Conservation (phyloP, 2,888 invertebrate genomes). For the Onthophagus sagittarius region DNA sequence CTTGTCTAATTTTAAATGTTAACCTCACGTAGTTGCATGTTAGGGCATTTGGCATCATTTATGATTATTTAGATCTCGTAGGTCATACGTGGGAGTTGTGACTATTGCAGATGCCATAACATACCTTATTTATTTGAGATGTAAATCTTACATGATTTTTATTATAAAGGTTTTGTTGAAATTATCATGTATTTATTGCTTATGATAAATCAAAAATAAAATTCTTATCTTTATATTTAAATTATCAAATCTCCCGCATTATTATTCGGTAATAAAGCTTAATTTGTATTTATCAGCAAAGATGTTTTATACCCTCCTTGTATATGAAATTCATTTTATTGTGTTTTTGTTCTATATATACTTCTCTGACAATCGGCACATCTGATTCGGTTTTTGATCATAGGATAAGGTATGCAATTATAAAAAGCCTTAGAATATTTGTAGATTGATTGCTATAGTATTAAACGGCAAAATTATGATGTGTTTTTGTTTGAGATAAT, state of each 20-base stretch:
- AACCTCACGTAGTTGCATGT: background rate
- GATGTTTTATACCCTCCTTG: background rate
- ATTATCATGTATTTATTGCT: too few relatives aligned
- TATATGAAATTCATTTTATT: background rate
- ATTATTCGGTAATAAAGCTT: too few relatives aligned
- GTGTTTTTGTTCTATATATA: background rate
- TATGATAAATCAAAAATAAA: too few relatives aligned
- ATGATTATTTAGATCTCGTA: background rate
- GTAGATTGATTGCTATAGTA: background rate
- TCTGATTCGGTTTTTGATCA: background rate
- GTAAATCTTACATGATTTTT: too few relatives aligned
- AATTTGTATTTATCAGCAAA: too few relatives aligned
- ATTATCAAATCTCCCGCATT: too few relatives aligned
- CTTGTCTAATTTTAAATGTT: background rate
- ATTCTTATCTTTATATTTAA: too few relatives aligned
- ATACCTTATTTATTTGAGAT: too few relatives aligned
- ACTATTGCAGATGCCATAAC: too few relatives aligned
- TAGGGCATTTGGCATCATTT: background rate
- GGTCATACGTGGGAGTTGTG: too few relatives aligned
- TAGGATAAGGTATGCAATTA: background rate
- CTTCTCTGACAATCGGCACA: background rate
- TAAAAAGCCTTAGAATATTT: background rate
- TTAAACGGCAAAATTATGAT: background rate
- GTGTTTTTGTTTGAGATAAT: background rate
- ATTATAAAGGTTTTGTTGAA: too few relatives aligned